A percentile compares a stretch with the other conserved stretches of the same genome.
Evolutionary conservation across 2,888 invertebrate genomes (phyloP).

Genomic region (Strigamia transsilvanica): DNA sequence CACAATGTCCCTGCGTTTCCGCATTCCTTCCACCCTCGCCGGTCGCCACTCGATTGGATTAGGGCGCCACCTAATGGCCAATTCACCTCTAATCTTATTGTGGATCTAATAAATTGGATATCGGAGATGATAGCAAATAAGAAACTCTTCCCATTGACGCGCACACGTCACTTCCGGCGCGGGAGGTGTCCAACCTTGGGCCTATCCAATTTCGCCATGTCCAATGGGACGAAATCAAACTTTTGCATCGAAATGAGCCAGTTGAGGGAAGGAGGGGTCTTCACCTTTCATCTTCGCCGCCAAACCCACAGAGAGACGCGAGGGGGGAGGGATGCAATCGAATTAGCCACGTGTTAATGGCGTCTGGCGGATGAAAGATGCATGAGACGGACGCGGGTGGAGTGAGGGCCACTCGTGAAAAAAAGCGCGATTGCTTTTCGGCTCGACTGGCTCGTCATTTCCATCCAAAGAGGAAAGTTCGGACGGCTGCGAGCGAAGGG

Average conservation of each 20-base stretch:
- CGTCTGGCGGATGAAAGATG: slow-evolving; percentile 33
- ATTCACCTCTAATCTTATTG: slow-evolving; percentile 56
- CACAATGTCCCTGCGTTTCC: slow-evolving; percentile 23
- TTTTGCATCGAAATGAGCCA: background rate
- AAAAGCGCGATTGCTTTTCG: background rate
- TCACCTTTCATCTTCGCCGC: slow-evolving; percentile 53
- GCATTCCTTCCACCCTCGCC: background rate
- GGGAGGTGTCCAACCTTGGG: background rate
- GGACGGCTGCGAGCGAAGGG: background rate
- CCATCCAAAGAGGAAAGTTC: slow-evolving; percentile 1
- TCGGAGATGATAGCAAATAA: slow-evolving; percentile 56
- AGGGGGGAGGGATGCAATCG: background rate
- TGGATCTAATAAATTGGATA: slow-evolving; percentile 57
- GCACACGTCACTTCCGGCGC: slow-evolving; percentile 14
- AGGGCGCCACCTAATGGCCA: slow-evolving; percentile 56
- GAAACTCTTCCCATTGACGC: slow-evolving; percentile 9
- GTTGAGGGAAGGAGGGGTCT: background rate
- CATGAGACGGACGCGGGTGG: slow-evolving; percentile 1
- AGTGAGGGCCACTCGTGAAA: background rate
- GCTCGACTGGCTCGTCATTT: slow-evolving; percentile 26
- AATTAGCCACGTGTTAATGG: slow-evolving; percentile 53
- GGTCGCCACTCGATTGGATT: slow-evolving; percentile 54
- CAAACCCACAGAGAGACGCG: background rate
- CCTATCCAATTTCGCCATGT: slow-evolving; percentile 1
- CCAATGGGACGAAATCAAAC: slow-evolving; percentile 50